Conservation (phyloP, 2,797 vertebrate species). For the Premnoplex brunnescens region DNA sequence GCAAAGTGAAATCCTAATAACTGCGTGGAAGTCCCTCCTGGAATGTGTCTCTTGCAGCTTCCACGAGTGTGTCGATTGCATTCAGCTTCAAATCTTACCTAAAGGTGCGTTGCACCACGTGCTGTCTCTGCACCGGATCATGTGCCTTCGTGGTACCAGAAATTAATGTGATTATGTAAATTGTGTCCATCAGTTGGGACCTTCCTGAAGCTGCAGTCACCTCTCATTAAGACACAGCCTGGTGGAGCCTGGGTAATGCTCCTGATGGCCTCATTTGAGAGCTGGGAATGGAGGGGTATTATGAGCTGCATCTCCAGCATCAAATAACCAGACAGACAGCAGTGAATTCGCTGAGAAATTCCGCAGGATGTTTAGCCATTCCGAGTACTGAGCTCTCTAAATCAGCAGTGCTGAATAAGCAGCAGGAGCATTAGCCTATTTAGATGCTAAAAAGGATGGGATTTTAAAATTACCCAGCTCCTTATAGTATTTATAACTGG, state of each 20-base stretch:
- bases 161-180: conserved; percentile 58
- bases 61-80: not conserved
- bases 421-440: conserved; percentile 53
- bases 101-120: not conserved
- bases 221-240: conserved; percentile 7
- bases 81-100: conserved; percentile 36
- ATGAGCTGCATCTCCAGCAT: not conserved
- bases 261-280: conserved; percentile 32
- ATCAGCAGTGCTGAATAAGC: conserved; percentile 63
- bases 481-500: conserved; percentile 40
- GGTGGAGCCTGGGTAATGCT: not conserved
- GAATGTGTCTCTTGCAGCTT: not conserved
- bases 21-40: not conserved
- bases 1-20: not conserved
- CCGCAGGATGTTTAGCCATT: conserved; percentile 18
- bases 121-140: conserved; percentile 4
- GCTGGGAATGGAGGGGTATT: not conserved
- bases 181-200: not conserved
- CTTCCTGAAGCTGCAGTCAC: conserved; percentile 34
- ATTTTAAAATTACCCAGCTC: conserved; percentile 45
- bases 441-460: conserved; percentile 52
- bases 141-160: not conserved
- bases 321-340: not conserved
- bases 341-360: not conserved
- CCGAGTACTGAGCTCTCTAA: conserved; percentile 20